A percentile compares a stretch with the other conserved stretches of the same genome.
These are phyloP conservation scores for Hiodon alosoides DNA, from an alignment of 2,113 vertebrate genomes.

Conservation along the genomic window DNA sequence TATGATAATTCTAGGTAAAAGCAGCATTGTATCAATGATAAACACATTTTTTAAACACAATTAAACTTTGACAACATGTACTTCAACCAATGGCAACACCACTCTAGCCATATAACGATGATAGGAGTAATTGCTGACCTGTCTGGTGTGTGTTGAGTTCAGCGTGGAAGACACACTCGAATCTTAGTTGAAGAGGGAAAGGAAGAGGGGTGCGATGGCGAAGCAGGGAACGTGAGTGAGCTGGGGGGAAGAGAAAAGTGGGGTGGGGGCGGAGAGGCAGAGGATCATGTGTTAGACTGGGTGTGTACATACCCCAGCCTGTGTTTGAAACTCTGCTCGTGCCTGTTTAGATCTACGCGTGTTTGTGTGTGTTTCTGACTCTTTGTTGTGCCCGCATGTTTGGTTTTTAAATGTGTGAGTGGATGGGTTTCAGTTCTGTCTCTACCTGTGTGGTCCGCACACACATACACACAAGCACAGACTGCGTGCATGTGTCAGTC, in stretches of 20 bases:
- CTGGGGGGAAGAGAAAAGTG: neutral
- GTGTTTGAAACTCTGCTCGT: neutral
- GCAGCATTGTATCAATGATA: neutral
- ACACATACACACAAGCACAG: neutral
- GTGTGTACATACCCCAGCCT: slow-evolving; percentile 15
- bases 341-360: neutral
- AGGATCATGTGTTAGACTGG: slow-evolving; percentile 28
- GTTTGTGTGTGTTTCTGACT: neutral
- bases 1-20: neutral
- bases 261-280: slow-evolving; percentile 35
- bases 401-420: neutral
- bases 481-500: slow-evolving; percentile 6
- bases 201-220: slow-evolving; percentile 22
- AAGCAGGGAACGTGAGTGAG: slow-evolving; percentile 21
- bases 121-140: slow-evolving; percentile 61
- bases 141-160: slow-evolving; percentile 55
- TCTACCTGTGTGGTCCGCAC: neutral
- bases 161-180: slow-evolving; percentile 50
- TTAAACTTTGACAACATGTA: neutral
- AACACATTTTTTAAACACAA: neutral
- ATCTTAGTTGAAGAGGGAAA: slow-evolving; percentile 49
- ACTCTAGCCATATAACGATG: slow-evolving; percentile 26
- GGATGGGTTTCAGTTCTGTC: slow-evolving; percentile 2
- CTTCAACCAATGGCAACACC: slow-evolving; percentile 18
- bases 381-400: neutral